Evolutionary conservation across 2,888 invertebrate species (phyloP).

Genomic region (Sinodicranocentrus sp.): DNA sequence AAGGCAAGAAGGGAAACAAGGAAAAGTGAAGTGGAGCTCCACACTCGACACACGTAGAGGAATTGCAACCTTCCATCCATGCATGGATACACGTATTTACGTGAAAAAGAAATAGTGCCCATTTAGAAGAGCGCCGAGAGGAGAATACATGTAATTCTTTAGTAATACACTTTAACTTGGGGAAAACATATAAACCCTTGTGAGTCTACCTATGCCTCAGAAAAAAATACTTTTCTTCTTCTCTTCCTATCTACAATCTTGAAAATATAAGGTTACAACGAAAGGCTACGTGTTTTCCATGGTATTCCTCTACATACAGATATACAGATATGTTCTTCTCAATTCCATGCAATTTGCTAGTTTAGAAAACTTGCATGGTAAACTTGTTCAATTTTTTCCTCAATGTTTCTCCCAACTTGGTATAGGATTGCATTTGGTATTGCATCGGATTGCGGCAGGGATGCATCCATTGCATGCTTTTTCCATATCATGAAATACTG

Average conservation of each 20-base stretch:
- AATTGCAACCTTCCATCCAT: no score
- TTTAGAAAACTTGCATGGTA: background rate
- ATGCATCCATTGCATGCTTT: constrained; percentile 5
- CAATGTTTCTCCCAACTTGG: background rate
- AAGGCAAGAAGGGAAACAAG: background rate
- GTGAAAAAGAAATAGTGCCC: constrained; percentile 11
- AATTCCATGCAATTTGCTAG: constrained; percentile 4
- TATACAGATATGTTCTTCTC: no score
- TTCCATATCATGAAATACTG: background rate
- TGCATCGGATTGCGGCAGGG: background rate
- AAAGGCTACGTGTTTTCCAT: no score
- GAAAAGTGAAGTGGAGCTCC: no score
- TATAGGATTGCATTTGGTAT: background rate
- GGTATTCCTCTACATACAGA: no score
- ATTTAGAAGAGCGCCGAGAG: background rate
- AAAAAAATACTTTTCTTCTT: no score
- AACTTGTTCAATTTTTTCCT: background rate
- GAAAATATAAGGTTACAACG: no score
- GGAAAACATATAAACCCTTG: background rate
- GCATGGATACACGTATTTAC: no score
- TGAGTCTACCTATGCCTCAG: no score
- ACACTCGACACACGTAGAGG: no score
- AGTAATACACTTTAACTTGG: constrained; percentile 7
- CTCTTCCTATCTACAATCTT: no score
- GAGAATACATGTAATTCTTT: constrained; percentile 10